Conservation (phyloP, 1,140 invertebrate species). For the Drosophila athabasca region DNA sequence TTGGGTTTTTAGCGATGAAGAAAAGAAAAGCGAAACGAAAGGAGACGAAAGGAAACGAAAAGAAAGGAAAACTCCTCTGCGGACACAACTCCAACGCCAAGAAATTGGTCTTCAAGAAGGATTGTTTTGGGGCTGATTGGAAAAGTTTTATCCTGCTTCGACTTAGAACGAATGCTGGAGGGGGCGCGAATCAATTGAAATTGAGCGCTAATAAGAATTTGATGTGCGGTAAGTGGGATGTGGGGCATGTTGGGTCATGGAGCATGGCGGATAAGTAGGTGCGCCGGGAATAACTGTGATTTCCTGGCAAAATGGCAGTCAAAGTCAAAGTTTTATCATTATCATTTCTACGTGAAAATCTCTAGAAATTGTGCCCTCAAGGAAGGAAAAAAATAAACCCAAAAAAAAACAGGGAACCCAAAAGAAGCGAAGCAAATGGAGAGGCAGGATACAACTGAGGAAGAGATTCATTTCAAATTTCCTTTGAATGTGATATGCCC, state of each 20-base stretch:
- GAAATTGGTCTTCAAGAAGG: constrained; percentile 48
- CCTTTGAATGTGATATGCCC: constrained; percentile 15
- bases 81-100: constrained; percentile 4
- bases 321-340: constrained; percentile 74
- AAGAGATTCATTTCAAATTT: constrained; percentile 23
- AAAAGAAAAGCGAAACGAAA: constrained; percentile 19
- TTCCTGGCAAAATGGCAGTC: constrained; percentile 23
- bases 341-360: constrained; percentile 56
- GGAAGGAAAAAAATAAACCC: neutral
- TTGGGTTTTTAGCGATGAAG: constrained; percentile 74
- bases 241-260: constrained; percentile 2
- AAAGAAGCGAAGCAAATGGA: constrained; percentile 12
- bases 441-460: neutral
- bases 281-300: constrained; percentile 22
- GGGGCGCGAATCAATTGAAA: constrained; percentile 74
- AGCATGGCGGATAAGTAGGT: neutral
- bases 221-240: constrained; percentile 70
- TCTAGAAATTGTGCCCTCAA: constrained; percentile 35
- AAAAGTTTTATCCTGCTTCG: constrained; percentile 63
- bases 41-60: neutral
- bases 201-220: constrained; percentile 81
- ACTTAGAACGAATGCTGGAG: neutral
- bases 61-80: neutral
- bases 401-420: neutral
- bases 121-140: constrained; percentile 71